phyloP scores from a whole-genome alignment of 2,888 invertebrate genomes.

The Ditula angustiorana region DNA sequence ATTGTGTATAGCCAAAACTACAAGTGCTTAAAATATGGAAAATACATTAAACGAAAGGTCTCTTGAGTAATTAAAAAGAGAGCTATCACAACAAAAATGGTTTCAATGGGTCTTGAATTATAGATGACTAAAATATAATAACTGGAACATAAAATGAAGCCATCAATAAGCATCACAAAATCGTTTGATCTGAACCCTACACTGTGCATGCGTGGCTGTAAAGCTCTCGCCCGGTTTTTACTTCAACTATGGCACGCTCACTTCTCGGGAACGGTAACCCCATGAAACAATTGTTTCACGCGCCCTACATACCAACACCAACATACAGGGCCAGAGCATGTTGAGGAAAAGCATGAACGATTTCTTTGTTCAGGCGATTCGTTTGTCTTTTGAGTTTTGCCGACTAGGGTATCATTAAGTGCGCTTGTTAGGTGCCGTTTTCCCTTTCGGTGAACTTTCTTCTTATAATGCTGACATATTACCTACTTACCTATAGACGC shows the following conservation, averaged over 20 bases:
- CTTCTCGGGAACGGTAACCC: background rate
- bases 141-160: too few relatives aligned
- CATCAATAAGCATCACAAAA: too few relatives aligned
- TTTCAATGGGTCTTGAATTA: too few relatives aligned
- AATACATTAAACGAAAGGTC: too few relatives aligned
- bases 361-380: constrained; percentile 68
- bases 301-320: constrained; percentile 5
- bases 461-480: constrained; percentile 42
- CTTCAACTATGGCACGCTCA: background rate
- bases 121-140: too few relatives aligned
- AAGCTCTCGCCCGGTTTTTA: background rate
- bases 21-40: too few relatives aligned
- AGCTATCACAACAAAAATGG: too few relatives aligned
- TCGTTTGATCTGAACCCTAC: too few relatives aligned
- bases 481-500: constrained; percentile 14
- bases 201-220: too few relatives aligned
- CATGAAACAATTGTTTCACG: constrained; percentile 1
- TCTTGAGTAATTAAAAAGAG: too few relatives aligned
- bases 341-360: constrained; percentile 63
- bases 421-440: constrained; percentile 69
- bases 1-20: too few relatives aligned
- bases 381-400: constrained; percentile 75
- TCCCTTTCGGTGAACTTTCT: constrained; percentile 52
- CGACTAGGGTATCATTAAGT: constrained; percentile 71
- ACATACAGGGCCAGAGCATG: constrained; percentile 42